Base-by-base conservation (phyloP, 2,113 vertebrate species). In the Sphyrna mokarran region DNA sequence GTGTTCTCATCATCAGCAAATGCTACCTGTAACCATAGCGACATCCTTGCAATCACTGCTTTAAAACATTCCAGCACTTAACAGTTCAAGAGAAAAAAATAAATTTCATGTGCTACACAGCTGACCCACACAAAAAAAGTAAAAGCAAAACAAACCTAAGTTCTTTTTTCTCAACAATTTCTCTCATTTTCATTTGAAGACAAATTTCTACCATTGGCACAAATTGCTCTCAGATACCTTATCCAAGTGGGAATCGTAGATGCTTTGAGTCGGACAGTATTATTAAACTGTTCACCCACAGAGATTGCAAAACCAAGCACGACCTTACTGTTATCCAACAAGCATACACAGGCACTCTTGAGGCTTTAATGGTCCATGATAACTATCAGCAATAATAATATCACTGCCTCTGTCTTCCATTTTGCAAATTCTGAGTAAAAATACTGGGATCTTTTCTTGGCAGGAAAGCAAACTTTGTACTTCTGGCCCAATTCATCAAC, bases 21-120 rank as follows among this genome's bases (percentile, higher is more conserved):
- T 83, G 80, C 37, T 83, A 83, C 80, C 37, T 83, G 80, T 83
- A 40, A 83, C 80, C n/a, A 83, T 83, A 83, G 80, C 80, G 40
- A 83, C 80, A 40, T 83, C n/a, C 37, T 40, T 83, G 80, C 37
- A 83, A 76, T 18, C 37, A 40, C 18, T 40, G 80, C 37, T 40
- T 83, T 83, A 18, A 83, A 83, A 37, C 80, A 83, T 83, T 83
- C 80, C 80, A 83, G 16, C 16, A 83, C 80, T 83, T 18, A 37
- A 40, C 80, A 83, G 80, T 83, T 20, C 80, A 40, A 22, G n/a
- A 40, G 80, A 83, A 83, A 83, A 83, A 80, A 80, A 37, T 40
- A 80, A 2, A 40, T 80, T 40, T 80, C 78, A 37, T 80, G 13
- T 40, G 13, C 4, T 16, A 18, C n/a, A 18, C n/a, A 78, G 72